A percentile compares a stretch with the other conserved stretches of the same genome.
These are phyloP conservation scores for Anas bahamensis DNA, from an alignment of 2,797 vertebrate species.

Conservation along the genomic window DNA sequence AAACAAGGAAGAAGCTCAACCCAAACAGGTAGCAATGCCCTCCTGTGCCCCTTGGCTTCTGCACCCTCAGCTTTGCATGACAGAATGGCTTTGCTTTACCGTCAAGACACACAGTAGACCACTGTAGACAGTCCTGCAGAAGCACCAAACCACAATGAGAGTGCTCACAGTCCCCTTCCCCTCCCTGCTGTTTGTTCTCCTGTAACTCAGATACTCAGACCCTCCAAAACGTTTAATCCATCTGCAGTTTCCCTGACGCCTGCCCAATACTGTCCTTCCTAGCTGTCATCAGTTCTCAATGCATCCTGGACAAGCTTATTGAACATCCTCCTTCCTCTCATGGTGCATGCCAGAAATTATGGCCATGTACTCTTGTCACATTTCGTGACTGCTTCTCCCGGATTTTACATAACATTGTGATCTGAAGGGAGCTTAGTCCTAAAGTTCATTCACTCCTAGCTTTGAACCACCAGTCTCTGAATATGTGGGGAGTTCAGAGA, in stretches of 20 bases:
- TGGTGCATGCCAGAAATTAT: background rate
- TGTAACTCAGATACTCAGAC: background rate
- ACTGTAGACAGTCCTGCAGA: background rate
- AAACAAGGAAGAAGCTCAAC: background rate
- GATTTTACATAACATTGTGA: background rate
- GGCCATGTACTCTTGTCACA: background rate
- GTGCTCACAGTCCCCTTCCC: background rate
- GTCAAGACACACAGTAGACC: background rate
- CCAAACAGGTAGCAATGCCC: background rate
- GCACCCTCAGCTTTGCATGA: background rate
- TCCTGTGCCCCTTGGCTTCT: background rate
- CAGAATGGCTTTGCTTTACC: constrained; percentile 31
- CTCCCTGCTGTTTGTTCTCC: background rate
- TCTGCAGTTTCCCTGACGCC: background rate
- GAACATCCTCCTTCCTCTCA: constrained; percentile 4
- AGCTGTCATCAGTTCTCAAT: constrained; percentile 9
- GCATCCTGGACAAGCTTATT: constrained; percentile 20
- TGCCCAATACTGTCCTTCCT: background rate
- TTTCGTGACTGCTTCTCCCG: background rate
- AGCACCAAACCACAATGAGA: background rate
- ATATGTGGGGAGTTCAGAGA: background rate
- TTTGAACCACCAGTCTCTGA: background rate
- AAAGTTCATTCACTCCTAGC: background rate
- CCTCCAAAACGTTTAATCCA: background rate
- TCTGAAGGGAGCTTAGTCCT: background rate